phyloP scores from a whole-genome alignment of 2,113 vertebrate genomes.

The Pituophis catenifer region DNA sequence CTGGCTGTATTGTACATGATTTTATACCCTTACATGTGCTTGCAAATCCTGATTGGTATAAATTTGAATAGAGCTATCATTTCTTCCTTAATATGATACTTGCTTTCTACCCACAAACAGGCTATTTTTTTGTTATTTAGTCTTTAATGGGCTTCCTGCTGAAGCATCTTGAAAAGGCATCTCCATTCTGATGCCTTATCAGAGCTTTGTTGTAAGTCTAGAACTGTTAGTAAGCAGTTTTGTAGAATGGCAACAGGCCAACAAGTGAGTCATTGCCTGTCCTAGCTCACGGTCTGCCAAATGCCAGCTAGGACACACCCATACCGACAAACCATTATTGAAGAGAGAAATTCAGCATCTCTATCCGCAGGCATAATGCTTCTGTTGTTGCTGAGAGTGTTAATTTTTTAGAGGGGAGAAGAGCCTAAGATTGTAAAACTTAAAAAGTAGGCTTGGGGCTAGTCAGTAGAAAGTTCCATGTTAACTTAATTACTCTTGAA shows the following conservation, averaged over 20 bases:
- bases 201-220: slow-evolving; percentile 45
- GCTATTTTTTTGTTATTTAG: neutral
- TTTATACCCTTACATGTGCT: neutral
- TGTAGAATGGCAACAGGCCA: slow-evolving; percentile 62
- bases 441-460: neutral
- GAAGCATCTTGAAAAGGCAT: slow-evolving; percentile 35
- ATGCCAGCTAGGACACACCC: slow-evolving; percentile 54
- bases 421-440: neutral
- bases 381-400: slow-evolving; percentile 31
- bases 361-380: slow-evolving; percentile 5
- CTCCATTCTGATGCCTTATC: slow-evolving; percentile 4
- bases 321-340: slow-evolving; percentile 11
- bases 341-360: slow-evolving; percentile 16
- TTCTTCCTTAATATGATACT: neutral
- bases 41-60: neutral
- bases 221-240: slow-evolving; percentile 65
- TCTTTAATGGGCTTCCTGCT: neutral
- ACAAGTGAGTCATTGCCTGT: slow-evolving; percentile 59
- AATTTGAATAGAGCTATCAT: neutral
- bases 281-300: slow-evolving; percentile 38
- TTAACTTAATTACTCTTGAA: neutral
- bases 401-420: neutral
- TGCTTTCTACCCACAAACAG: slow-evolving; percentile 33
- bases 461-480: neutral
- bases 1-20: neutral